Base-by-base conservation (phyloP, 2,888 invertebrate genomes). In the Candidula unifasciata region DNA sequence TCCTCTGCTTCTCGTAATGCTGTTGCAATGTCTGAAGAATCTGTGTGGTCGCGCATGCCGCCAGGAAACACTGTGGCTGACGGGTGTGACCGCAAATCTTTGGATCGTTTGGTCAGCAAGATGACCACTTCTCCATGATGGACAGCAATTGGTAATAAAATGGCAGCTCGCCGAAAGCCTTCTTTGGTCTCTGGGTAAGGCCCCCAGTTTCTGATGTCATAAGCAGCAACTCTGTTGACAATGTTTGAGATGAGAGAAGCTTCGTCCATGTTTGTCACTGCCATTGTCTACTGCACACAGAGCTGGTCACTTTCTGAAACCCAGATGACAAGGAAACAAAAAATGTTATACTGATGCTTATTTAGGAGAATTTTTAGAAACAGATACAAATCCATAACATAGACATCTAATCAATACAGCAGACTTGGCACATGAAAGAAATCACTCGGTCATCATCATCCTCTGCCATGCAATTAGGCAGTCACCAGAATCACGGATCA, bases 1-100 rank as follows among this genome's bases (percentile, higher is more conserved):
- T 93, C 93, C 30, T 91, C 86, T 2, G 93, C 91, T 87, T 93
- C 93, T 66, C 93, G 86, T 21, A 93, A 86, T 21, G 92, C 92
- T 30, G 93, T 92, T 18, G 89, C 88, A 52, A 90, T 85, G 30
- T 89, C 91, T 82, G 91, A 89, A 30, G 74, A 68, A 82, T 93
- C 93, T 3, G 16, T 44, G 21, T 88, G 86, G 74, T 93, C 93
- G 69, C 87, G 83, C 69, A 85, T 88, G 8, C 93, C 93, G 3
- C 93, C 93, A 21, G 93, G 93, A 86, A 93, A 93, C 5, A 92
- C 89, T 6, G 93, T 91, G 3, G 88, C 80, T 1, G 92, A 92
- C 8, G 91, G 89, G 83, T 92, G 91, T 30, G 85, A 83, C 90
- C 87, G 24, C 54, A 84, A 52, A 80, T 76, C 5, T 27, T 74